Conservation (phyloP, 2,797 vertebrate genomes). For the Poecilia gillii region DNA sequence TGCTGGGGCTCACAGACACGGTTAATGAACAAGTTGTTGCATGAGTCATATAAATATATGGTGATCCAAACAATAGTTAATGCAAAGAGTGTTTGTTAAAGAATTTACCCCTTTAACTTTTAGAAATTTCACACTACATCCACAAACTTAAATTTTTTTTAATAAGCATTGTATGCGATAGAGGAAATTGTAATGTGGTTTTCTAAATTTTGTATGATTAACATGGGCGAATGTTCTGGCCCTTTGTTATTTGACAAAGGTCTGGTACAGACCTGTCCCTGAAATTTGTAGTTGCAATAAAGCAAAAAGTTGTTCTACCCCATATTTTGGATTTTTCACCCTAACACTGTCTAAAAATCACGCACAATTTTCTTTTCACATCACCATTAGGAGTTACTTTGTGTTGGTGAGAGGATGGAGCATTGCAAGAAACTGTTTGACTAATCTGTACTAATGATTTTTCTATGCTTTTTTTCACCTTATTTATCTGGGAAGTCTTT, state of each 20-base stretch:
- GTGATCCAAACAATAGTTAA: not conserved
- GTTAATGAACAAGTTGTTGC: conserved; percentile 2
- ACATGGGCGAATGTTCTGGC: not conserved
- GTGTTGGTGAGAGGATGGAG: not conserved
- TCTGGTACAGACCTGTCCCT: not conserved
- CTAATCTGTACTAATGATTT: not conserved
- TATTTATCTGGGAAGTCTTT: not conserved
- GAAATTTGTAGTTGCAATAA: not conserved
- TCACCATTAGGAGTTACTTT: not conserved
- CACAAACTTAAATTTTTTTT: not conserved
- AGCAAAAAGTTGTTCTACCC: not conserved
- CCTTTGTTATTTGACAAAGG: not conserved
- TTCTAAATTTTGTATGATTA: not conserved
- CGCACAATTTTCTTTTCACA: not conserved
- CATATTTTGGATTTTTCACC: not conserved
- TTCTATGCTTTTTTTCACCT: not conserved
- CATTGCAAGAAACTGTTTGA: not conserved
- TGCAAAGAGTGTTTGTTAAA: not conserved
- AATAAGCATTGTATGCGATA: not conserved
- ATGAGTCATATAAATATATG: not conserved
- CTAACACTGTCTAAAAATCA: not conserved
- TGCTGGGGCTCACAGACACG: not conserved
- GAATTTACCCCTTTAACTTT: not conserved
- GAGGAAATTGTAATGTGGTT: not conserved
- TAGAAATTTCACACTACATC: not conserved